phyloP scores from a whole-genome alignment of 2,113 vertebrate species.

The Pedionomus torquatus region DNA sequence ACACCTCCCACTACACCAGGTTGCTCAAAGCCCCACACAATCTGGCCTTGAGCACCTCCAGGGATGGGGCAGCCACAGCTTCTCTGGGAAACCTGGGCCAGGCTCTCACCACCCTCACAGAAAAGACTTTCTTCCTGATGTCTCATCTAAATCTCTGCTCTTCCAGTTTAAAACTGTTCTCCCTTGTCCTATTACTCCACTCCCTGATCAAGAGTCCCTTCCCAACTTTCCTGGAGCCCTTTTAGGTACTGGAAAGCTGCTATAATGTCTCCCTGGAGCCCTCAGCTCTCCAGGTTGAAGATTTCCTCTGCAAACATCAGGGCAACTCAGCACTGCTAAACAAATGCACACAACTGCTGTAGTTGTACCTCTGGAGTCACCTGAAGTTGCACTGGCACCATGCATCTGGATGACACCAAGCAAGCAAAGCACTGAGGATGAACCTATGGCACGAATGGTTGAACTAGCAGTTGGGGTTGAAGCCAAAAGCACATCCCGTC shows the following conservation, averaged over 20 bases:
- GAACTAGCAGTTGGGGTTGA: not conserved
- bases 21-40: not conserved
- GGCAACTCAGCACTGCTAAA: not conserved
- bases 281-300: not conserved
- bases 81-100: not conserved
- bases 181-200: not conserved
- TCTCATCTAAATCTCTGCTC: not conserved
- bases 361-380: not conserved
- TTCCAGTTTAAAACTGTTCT: not conserved
- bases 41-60: not conserved
- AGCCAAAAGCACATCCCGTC: not conserved
- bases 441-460: rapidly evolving
- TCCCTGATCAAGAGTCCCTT: not conserved
- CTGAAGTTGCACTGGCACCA: not conserved
- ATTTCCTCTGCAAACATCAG: not conserved
- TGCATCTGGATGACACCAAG: rapidly evolving
- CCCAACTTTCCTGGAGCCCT: not conserved
- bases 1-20: not conserved
- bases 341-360: not conserved
- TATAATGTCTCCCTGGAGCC: not conserved
- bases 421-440: rapidly evolving
- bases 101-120: not conserved
- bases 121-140: not conserved
- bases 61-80: not conserved
- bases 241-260: not conserved